Conservation (phyloP, 2,113 vertebrate genomes). For the Rhegmatorhina hoffmannsi region DNA sequence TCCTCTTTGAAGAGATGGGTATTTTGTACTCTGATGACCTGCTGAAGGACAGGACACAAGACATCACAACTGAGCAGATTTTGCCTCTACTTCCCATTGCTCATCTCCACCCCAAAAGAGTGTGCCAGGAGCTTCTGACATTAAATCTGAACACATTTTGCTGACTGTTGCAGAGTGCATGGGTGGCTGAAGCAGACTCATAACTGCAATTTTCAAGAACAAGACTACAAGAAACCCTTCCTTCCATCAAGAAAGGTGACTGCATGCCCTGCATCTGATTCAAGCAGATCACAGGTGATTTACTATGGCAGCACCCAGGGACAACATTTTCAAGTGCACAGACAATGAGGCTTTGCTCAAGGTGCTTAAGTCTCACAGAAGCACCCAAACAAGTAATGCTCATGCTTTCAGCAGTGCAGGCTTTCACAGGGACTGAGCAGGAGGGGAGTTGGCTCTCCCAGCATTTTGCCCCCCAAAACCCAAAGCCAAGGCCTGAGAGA, state of each 20-base stretch:
- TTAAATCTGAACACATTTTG: neutral
- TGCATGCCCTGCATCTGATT: neutral
- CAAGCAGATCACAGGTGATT: neutral
- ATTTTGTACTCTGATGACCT: slow-evolving; percentile 34
- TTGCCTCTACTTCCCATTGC: neutral
- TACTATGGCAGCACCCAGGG: neutral
- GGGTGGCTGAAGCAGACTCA: neutral
- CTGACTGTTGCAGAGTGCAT: neutral
- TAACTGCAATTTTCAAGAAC: neutral
- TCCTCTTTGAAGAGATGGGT: neutral
- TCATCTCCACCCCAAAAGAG: neutral
- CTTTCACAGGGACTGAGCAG: neutral
- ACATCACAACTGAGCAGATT: neutral
- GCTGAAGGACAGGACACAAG: neutral
- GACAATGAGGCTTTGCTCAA: neutral
- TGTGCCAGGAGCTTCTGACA: neutral
- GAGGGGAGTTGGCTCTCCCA: neutral
- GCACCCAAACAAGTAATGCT: neutral
- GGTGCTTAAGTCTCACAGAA: neutral
- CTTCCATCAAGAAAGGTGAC: neutral
- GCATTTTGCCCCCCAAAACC: neutral
- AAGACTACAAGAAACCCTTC: neutral
- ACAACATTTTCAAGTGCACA: neutral
- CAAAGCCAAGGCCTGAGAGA: neutral
- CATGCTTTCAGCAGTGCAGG: neutral